Percentiles rank a stretch among this genome's conserved stretches.
Conservation (phyloP, 2,797 vertebrate species). For the Carapus acus region DNA sequence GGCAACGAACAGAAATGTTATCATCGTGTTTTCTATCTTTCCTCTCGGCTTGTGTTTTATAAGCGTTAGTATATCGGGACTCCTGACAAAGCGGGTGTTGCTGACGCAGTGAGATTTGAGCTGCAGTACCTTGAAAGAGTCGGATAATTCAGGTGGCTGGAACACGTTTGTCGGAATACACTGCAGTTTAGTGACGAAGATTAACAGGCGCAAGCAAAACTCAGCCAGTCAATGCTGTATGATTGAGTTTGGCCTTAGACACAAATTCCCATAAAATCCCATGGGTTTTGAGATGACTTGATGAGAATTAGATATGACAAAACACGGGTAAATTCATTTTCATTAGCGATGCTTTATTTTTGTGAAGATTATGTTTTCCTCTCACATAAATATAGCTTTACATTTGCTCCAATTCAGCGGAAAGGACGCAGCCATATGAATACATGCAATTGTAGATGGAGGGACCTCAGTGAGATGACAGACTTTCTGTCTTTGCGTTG, state of each 20-base stretch:
- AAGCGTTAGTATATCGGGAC: too few relatives aligned
- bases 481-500: too few relatives aligned
- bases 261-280: too few relatives aligned
- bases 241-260: not conserved
- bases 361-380: not conserved
- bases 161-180: conserved; percentile 56
- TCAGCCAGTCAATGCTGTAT: not conserved
- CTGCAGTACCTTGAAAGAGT: not conserved
- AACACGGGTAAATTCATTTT: not conserved
- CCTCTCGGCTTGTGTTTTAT: not conserved
- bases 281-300: not conserved
- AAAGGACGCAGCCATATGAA: conserved; percentile 32
- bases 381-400: not conserved
- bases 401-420: conserved; percentile 39
- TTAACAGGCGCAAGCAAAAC: conserved; percentile 11
- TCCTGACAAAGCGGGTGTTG: conserved; percentile 5
- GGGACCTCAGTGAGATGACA: conserved; percentile 12
- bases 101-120: conserved; percentile 21
- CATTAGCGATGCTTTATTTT: not conserved
- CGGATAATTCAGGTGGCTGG: conserved; percentile 44
- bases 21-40: not conserved
- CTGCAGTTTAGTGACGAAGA: not conserved
- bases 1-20: too few relatives aligned
- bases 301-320: not conserved
- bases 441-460: conserved; percentile 41